Evolutionary conservation across 2,113 vertebrate species (phyloP).

Genomic region (Gallinago undulata): DNA sequence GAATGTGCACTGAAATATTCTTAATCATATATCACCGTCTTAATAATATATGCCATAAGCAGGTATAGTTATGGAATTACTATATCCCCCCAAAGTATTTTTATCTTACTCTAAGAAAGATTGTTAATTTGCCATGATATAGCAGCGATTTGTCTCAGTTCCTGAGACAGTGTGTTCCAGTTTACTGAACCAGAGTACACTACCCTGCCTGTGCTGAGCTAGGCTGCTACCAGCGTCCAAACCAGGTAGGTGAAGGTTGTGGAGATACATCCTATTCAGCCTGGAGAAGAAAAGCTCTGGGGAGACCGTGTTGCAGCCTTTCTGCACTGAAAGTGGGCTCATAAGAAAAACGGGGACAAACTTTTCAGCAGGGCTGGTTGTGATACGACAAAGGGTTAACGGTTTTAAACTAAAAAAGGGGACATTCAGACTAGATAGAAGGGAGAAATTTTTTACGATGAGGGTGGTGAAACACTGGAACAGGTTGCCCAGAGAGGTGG

Average conservation of each 20-base stretch:
- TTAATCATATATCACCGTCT: not conserved
- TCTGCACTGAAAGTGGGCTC: not conserved
- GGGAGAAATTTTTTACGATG: not conserved
- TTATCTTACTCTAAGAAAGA: not conserved
- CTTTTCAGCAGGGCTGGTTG: not conserved
- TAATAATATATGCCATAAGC: not conserved
- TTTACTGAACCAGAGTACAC: not conserved
- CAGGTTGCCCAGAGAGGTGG: not conserved
- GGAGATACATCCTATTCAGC: not conserved
- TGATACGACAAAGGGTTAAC: not conserved
- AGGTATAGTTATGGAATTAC: not conserved
- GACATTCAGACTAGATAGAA: not conserved
- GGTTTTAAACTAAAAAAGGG: not conserved
- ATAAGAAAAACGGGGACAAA: not conserved
- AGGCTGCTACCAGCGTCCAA: not conserved
- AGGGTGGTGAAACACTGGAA: not conserved
- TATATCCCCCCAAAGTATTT: not conserved
- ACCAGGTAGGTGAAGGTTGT: not conserved
- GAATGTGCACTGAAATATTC: not conserved
- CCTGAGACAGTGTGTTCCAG: not conserved
- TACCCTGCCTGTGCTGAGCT: not conserved
- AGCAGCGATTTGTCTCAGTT: not conserved
- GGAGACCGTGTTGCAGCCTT: not conserved
- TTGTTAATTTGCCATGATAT: not conserved
- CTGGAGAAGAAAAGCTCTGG: not conserved